A percentile compares a stretch with the other conserved stretches of the same genome.
Conservation (phyloP, 2,113 vertebrate genomes). For the Caloenas nicobarica region DNA sequence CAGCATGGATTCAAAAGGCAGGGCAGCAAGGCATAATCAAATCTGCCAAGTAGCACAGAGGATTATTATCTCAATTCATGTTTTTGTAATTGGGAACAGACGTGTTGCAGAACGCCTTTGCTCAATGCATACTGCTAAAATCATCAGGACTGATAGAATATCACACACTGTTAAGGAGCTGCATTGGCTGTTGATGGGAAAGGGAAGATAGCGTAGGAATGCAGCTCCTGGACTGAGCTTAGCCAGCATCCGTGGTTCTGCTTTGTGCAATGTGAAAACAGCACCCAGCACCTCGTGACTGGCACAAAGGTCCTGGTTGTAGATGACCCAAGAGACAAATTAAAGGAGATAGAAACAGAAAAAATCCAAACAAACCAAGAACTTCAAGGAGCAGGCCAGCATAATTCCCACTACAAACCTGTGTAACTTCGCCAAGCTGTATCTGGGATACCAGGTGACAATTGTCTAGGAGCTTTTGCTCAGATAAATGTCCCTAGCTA, state of each 20-base stretch:
- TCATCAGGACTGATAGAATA: not conserved
- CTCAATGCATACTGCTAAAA: not conserved
- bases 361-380: not conserved
- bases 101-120: not conserved
- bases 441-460: not conserved
- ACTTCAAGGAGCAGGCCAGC: not conserved
- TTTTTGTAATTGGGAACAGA: not conserved
- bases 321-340: not conserved
- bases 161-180: not conserved
- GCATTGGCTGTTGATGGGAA: not conserved
- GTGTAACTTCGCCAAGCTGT: not conserved
- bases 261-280: fast-evolving
- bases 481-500: not conserved
- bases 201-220: not conserved
- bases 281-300: not conserved
- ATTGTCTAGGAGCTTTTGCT: not conserved
- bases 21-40: not conserved
- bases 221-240: not conserved
- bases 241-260: not conserved
- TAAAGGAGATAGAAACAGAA: not conserved
- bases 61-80: not conserved
- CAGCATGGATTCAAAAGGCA: not conserved
- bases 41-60: not conserved
- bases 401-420: not conserved
- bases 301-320: not conserved